Conservation (phyloP, 92 coral and sea anemone species). For the Palythoa grandis region DNA sequence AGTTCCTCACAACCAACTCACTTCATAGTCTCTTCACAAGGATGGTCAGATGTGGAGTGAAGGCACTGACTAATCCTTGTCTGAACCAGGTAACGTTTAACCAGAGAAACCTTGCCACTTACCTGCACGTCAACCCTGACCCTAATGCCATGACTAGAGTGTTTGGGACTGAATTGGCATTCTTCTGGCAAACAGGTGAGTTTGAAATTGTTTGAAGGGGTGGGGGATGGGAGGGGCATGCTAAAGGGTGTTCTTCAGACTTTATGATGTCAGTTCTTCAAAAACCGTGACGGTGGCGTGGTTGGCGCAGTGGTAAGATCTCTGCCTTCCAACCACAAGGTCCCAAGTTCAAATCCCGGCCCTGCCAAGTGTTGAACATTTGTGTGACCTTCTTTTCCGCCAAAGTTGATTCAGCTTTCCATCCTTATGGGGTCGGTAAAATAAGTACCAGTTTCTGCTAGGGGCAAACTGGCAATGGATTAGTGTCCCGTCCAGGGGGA, state of each 20-base stretch:
- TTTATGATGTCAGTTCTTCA: not conserved
- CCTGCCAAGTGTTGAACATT: too few relatives aligned
- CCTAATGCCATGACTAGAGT: slow-evolving; percentile 89
- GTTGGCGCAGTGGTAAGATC: too few relatives aligned
- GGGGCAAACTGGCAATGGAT: too few relatives aligned
- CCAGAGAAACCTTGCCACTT: slow-evolving; percentile 75
- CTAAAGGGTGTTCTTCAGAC: not conserved
- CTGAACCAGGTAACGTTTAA: slow-evolving; percentile 45
- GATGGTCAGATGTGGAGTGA: slow-evolving; percentile 57
- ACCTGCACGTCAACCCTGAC: slow-evolving; percentile 77
- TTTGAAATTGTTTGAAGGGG: slow-evolving; percentile 21
- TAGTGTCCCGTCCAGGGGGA: too few relatives aligned
- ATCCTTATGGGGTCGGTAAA: too few relatives aligned
- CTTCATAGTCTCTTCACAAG: slow-evolving; percentile 68
- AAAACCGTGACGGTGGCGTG: not conserved
- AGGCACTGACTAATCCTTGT: slow-evolving; percentile 20
- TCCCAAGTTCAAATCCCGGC: too few relatives aligned
- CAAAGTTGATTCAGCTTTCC: too few relatives aligned
- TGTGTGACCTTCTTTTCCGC: too few relatives aligned
- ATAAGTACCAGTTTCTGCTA: too few relatives aligned
- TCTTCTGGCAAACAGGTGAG: slow-evolving; percentile 93
- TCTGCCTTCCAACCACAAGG: too few relatives aligned
- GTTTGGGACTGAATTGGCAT: slow-evolving; percentile 77
- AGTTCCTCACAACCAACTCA: slow-evolving; percentile 91
- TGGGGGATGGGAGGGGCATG: not conserved